A percentile compares a stretch with the other conserved stretches of the same genome.
Conservation (phyloP, 2,113 vertebrate genomes). For the Climacteris rufus region DNA sequence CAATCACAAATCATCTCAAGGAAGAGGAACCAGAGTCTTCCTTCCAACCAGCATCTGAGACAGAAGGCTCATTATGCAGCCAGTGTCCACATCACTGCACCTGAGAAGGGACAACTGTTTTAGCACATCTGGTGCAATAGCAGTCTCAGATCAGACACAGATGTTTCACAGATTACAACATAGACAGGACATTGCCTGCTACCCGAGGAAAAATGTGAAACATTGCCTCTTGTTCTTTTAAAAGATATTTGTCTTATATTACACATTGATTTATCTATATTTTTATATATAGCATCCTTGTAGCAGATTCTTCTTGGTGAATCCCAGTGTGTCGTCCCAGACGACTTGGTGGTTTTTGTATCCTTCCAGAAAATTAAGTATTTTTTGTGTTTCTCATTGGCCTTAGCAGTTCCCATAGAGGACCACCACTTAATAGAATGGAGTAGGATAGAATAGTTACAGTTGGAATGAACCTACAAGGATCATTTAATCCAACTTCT, state of each 20-base stretch:
- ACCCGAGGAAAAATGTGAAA: background rate
- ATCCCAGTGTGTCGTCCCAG: background rate
- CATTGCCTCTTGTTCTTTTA: background rate
- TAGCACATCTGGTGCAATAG: background rate
- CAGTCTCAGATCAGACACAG: background rate
- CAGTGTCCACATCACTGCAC: background rate
- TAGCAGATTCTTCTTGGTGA: background rate
- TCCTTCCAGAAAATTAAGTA: background rate
- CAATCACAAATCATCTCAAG: background rate
- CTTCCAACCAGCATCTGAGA: background rate
- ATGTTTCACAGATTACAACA: background rate
- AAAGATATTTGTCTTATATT: background rate
- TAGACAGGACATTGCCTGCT: background rate
- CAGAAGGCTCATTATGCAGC: background rate
- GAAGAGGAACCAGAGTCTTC: background rate
- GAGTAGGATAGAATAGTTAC: background rate
- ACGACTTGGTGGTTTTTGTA: background rate
- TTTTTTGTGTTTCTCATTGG: background rate
- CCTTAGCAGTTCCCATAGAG: background rate
- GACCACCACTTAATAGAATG: background rate
- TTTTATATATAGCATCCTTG: background rate
- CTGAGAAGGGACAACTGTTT: background rate
- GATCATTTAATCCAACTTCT: background rate
- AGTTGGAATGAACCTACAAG: background rate
- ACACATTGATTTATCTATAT: background rate